Conservation (phyloP, 2,888 invertebrate genomes). For the Petrolisthes cinctipes region DNA sequence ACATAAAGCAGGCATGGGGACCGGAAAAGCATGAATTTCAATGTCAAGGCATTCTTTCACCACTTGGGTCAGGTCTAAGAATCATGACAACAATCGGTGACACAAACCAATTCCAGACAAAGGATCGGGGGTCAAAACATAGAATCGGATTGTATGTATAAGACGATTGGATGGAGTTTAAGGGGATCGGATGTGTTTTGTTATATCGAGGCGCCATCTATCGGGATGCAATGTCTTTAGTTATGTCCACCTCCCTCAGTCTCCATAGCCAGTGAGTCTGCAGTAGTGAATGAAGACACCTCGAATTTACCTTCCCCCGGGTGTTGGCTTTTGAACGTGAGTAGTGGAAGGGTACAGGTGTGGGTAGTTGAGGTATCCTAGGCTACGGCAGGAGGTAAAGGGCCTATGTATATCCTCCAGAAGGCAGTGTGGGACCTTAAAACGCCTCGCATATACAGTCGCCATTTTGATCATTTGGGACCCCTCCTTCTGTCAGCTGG, state of each 20-base stretch:
- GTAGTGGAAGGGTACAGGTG: background rate
- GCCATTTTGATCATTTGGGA: conserved; percentile 58
- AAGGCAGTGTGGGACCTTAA: conserved; percentile 1
- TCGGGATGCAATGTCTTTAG: background rate
- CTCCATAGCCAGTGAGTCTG: conserved; percentile 55
- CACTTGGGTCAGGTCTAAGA: conserved; percentile 51
- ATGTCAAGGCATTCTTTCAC: conserved; percentile 51
- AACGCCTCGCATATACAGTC: conserved; percentile 51
- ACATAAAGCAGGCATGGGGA: no score
- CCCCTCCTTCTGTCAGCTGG: conserved; percentile 64
- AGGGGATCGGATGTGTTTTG: background rate
- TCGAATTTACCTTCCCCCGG: conserved; percentile 41
- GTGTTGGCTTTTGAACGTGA: conserved; percentile 40
- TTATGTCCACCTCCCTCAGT: conserved; percentile 16
- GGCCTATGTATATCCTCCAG: background rate
- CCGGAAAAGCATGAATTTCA: conserved; percentile 20
- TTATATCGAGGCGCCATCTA: conserved; percentile 37
- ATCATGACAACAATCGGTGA: conserved; percentile 62
- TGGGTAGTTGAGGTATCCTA: background rate
- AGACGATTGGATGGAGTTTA: background rate
- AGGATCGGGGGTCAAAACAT: background rate
- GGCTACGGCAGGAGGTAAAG: background rate
- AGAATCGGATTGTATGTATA: background rate
- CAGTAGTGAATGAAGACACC: conserved; percentile 59
- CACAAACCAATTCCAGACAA: conserved; percentile 12